These are phyloP conservation scores for Merluccius polli DNA, from an alignment of 2,797 vertebrate genomes.

Conservation along the genomic window DNA sequence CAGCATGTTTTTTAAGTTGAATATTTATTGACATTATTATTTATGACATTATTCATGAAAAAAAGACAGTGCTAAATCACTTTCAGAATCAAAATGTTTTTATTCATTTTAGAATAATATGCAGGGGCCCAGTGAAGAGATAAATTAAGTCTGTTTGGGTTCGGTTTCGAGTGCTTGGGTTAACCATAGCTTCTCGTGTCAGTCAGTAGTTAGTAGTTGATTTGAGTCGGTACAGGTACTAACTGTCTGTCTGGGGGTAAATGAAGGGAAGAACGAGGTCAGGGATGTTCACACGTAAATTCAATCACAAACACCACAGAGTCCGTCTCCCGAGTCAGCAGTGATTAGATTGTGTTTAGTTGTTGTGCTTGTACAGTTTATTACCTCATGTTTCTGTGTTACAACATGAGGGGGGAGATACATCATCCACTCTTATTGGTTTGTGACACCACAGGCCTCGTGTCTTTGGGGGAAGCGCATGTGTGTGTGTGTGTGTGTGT, in stretches of 20 bases:
- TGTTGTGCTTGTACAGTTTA: background rate
- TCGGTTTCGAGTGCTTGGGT: too few species aligned
- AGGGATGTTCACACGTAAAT: slow-evolving; percentile 20
- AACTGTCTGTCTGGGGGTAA: slow-evolving; percentile 30
- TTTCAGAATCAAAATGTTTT: background rate
- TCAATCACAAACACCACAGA: slow-evolving; percentile 2
- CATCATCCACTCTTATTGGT: background rate
- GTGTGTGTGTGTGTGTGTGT: background rate
- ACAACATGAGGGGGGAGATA: background rate
- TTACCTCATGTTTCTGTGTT: slow-evolving; percentile 6
- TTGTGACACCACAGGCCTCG: background rate
- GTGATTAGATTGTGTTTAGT: slow-evolving; percentile 7
- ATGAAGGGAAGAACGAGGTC: slow-evolving; percentile 37
- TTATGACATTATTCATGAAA: background rate
- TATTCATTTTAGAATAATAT: background rate
- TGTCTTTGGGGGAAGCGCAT: background rate
- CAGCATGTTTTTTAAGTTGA: background rate
- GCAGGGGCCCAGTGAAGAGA: background rate
- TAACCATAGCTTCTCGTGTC: background rate
- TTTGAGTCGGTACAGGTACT: background rate
- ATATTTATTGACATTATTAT: background rate
- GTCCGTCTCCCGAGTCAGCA: background rate
- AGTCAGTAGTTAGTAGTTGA: background rate
- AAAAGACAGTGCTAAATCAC: background rate
- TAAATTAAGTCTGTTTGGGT: background rate